Percentiles rank a stretch among this genome's conserved stretches.
These are phyloP conservation scores for Babylonia areolata DNA, from an alignment of 1,140 invertebrate genomes.

Conservation along the genomic window DNA sequence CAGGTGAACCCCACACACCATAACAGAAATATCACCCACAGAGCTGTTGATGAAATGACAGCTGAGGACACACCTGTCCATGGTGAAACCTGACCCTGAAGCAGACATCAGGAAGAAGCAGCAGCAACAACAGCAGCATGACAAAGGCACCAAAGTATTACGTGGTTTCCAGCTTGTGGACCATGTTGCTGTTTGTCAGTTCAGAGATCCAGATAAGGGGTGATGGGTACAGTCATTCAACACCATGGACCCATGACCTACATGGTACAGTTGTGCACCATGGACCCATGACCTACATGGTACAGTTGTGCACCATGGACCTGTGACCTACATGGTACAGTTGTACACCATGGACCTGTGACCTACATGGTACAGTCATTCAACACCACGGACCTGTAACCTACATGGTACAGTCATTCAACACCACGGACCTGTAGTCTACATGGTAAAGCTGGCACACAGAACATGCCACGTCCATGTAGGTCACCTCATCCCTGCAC, in stretches of 20 bases:
- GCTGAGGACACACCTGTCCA: not conserved
- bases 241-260: too few relatives aligned
- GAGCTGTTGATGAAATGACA: not conserved
- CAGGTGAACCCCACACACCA: not conserved
- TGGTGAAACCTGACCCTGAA: not conserved
- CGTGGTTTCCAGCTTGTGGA: not conserved
- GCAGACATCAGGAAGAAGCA: not conserved
- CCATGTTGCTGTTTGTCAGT: not conserved
- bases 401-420: not conserved
- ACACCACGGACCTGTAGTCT: not conserved
- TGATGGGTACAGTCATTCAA: too few relatives aligned
- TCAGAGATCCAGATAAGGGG: not conserved
- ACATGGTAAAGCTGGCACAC: not conserved
- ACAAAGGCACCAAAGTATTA: not conserved
- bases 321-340: too few relatives aligned
- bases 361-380: too few relatives aligned
- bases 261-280: too few relatives aligned
- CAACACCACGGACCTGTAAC: too few relatives aligned
- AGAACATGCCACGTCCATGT: not conserved
- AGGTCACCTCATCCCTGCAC: not conserved
- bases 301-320: too few relatives aligned
- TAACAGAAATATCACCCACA: not conserved
- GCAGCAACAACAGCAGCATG: conserved; percentile 1
- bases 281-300: too few relatives aligned
- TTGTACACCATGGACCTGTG: too few relatives aligned